These are phyloP conservation scores for Spodoptera litura DNA, from an alignment of 1,140 invertebrate species.

Conservation along the genomic window DNA sequence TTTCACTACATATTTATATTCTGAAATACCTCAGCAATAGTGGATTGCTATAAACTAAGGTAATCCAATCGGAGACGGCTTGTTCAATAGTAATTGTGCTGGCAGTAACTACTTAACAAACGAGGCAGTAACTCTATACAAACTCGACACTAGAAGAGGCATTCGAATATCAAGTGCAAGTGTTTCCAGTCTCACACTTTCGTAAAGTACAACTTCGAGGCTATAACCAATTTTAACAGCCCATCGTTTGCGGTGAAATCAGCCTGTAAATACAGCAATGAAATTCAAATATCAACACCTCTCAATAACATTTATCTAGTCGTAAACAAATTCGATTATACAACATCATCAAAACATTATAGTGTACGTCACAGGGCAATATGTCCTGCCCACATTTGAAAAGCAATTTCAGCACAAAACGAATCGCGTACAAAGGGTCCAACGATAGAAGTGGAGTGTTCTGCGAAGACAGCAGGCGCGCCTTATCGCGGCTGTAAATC, in stretches of 20 bases:
- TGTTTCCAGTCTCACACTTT: constrained; percentile 32
- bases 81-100: too few species aligned
- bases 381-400: constrained; percentile 63
- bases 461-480: constrained; percentile 77
- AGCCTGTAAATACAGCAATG: constrained; percentile 33
- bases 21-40: too few species aligned
- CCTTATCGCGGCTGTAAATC: constrained; percentile 84
- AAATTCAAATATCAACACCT: constrained; percentile 42
- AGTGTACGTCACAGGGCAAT: constrained; percentile 55
- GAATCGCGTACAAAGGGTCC: constrained; percentile 54
- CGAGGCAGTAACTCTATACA: background rate
- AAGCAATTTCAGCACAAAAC: constrained; percentile 71
- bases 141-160: background rate
- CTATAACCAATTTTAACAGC: constrained; percentile 16
- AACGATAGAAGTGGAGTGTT: constrained; percentile 71
- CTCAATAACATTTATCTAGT: constrained; percentile 45
- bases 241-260: constrained; percentile 16
- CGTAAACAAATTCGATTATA: constrained; percentile 47
- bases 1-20: too few species aligned
- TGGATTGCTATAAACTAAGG: too few species aligned
- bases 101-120: background rate
- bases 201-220: constrained; percentile 13
- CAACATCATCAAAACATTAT: constrained; percentile 40
- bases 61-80: too few species aligned
- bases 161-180: constrained; percentile 21